Evolutionary conservation across 2,113 vertebrate species (phyloP).

Genomic region (Limnothrissa miodon): DNA sequence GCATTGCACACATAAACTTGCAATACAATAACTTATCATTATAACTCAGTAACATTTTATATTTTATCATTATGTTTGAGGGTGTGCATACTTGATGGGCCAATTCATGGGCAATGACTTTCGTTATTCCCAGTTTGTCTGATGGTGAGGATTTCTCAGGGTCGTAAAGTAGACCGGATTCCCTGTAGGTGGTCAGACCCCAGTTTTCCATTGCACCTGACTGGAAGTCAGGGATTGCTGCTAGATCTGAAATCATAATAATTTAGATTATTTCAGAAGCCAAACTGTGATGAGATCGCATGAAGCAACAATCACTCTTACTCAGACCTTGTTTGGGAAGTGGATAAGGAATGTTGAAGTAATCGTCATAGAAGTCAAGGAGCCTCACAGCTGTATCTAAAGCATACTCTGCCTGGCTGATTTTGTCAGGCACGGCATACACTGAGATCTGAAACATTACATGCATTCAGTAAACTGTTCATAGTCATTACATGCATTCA

Average conservation of each 20-base stretch:
- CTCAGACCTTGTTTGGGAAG: constrained; percentile 83
- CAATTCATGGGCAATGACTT: constrained; percentile 73
- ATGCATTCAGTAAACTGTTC: neutral
- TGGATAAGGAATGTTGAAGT: constrained; percentile 87
- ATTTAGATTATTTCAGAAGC: neutral
- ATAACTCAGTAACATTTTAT: no score
- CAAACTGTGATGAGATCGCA: neutral
- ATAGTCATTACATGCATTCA: neutral
- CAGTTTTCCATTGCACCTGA: constrained; percentile 77
- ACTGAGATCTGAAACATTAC: constrained; percentile 75
- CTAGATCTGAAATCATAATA: constrained; percentile 61
- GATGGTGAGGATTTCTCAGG: constrained; percentile 65
- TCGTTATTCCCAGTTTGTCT: constrained; percentile 67
- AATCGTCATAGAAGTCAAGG: constrained; percentile 87
- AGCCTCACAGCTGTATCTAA: constrained; percentile 83
- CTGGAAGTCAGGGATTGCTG: constrained; percentile 76
- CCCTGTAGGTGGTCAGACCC: constrained; percentile 74
- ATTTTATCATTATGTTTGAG: neutral
- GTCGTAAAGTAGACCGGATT: constrained; percentile 67
- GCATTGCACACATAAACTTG: neutral
- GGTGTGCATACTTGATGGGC: constrained; percentile 66
- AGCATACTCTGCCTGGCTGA: constrained; percentile 79
- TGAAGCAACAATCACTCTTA: constrained; percentile 3
- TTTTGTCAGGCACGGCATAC: constrained; percentile 83
- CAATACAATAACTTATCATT: neutral